These are phyloP conservation scores for Ctenodactylus gundi DNA, from an alignment of 2,113 vertebrate species.

Conservation along the genomic window DNA sequence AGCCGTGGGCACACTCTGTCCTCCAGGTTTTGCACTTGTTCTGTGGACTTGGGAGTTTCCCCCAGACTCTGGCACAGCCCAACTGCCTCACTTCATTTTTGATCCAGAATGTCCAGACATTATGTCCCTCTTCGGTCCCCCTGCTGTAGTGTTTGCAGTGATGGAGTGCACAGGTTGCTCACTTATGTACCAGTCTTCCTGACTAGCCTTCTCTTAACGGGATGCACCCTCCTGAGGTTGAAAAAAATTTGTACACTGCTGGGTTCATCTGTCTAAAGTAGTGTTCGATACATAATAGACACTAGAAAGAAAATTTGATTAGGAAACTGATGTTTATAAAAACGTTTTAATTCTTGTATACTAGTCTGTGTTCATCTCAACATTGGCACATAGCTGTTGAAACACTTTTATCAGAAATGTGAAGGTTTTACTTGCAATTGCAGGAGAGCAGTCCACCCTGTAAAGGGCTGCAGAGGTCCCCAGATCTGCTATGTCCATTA, in stretches of 20 bases:
- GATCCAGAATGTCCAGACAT: not conserved
- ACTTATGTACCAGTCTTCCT: not conserved
- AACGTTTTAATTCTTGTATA: not conserved
- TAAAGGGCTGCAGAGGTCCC: not conserved
- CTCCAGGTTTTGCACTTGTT: not conserved
- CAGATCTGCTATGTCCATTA: not conserved
- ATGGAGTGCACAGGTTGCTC: not conserved
- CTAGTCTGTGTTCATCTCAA: not conserved
- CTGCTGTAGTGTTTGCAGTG: not conserved
- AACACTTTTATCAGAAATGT: not conserved
- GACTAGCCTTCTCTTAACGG: not conserved
- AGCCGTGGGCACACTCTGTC: rapidly evolving
- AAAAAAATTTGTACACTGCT: not conserved
- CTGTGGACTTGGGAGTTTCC: not conserved
- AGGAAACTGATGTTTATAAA: not conserved
- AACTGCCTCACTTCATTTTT: not conserved
- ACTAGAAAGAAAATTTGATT: not conserved
- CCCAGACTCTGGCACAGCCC: not conserved
- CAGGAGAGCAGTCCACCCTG: not conserved
- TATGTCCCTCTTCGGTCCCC: not conserved
- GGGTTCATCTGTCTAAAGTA: not conserved
- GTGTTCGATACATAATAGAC: not conserved
- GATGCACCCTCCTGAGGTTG: too few relatives aligned
- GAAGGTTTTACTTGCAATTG: not conserved
- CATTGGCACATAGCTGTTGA: not conserved